Evolutionary conservation across 2,113 vertebrate genomes (phyloP).

Genomic region (human): GRCh38 chr11:39500001-39500500

Average conservation of each 20-base stretch:
- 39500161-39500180: neutral
- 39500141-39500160: no score
- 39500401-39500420: neutral
- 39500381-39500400: neutral
- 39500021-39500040: neutral
- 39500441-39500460: neutral
- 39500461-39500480: neutral
- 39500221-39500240: no score
- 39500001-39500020: neutral
- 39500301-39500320: neutral
- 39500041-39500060: neutral
- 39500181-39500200: constrained; percentile 3
- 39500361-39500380: neutral
- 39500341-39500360: neutral
- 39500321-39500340: neutral
- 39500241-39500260: no score
- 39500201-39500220: neutral
- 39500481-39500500: neutral
- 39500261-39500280: no score
- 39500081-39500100: neutral
- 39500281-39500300: neutral
- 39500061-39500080: neutral
- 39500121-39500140: no score
- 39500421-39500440: neutral
- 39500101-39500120: no score